Base-by-base conservation (phyloP, 2,888 invertebrate genomes). In the Cataglyphis albicans region DNA sequence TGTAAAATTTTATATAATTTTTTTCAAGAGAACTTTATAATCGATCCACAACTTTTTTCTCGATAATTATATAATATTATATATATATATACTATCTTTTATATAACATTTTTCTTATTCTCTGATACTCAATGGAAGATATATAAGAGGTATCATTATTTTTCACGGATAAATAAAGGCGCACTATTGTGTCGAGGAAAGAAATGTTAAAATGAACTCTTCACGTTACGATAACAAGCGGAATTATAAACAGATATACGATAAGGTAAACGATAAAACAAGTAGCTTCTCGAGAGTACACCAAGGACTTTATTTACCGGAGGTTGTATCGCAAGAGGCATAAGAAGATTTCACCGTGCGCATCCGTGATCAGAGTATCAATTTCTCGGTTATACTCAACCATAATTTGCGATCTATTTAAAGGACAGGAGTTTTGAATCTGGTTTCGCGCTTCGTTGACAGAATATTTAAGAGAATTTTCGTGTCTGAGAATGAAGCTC, bases 151-250 rank as follows among this genome's bases (percentile, higher is more conserved):
- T 59, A 70, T 80, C 78, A 70, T 80, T 80, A 80, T 72, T 70
- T 70, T 80, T 59, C 59, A 59, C 44, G 70, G 59, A 59, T 59
- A 44, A 59, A 78, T 59, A 68, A 44, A 44, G 21, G 70, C 59
- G 32, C 44, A 29, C 12, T 70, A 59, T 41, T 57, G 57, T 32
- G 32, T 41, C 70, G 38, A 9, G 70, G 32, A 59, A 32, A 78
- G 78, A 78, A 78, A 78, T 61, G 78, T 25, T 70, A 44, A 70
- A 78, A 59, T 78, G 78, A 78, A 80, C 72, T 70, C 44, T 59
- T 59, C 72, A 70, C 44, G 70, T 80, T 72, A 70, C 78, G 44
- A 44, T 80, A 80, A 70, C 78, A 80, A 80, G 78, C 78, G 44
- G 70, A 78, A 78, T 78, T 70, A 70, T 78, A 78, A 78, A 59